Conservation (phyloP, 2,888 invertebrate species). For the Parelbella ahira region DNA sequence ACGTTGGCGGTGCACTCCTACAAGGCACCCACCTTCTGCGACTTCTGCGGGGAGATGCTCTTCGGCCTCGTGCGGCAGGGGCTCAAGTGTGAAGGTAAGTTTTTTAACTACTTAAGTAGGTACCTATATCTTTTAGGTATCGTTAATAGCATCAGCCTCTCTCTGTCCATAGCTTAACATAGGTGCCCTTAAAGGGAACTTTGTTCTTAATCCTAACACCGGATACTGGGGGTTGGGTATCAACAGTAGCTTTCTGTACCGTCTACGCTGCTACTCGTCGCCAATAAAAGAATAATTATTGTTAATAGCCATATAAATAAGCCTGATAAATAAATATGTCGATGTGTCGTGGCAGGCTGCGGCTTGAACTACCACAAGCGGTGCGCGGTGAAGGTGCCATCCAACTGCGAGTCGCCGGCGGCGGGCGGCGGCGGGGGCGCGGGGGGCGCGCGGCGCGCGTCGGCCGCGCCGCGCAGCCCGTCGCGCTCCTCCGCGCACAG, state of each 20-base stretch:
- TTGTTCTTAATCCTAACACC: no score
- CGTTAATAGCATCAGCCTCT: no score
- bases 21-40: slow-evolving; percentile 99
- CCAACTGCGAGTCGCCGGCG: slow-evolving; percentile 86
- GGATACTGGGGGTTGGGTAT: no score
- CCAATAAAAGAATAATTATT: no score
- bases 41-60: slow-evolving; percentile 99
- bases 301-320: no score
- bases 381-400: slow-evolving; percentile 97
- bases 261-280: no score
- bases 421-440: slow-evolving; percentile 37
- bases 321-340: no score
- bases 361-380: slow-evolving; percentile 99
- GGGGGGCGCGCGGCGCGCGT: slow-evolving; percentile 51
- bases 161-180: no score
- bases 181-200: no score
- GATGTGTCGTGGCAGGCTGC: slow-evolving; percentile 94
- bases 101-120: no score
- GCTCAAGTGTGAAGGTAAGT: slow-evolving; percentile 97
- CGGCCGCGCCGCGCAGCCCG: slow-evolving; percentile 83
- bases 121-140: no score
- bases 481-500: slow-evolving; percentile 84
- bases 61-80: slow-evolving; percentile 99
- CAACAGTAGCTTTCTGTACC: no score
- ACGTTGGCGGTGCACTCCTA: slow-evolving; percentile 98